Evolutionary conservation across 2,888 invertebrate species (phyloP).

Genomic region (Melanophora roralis): DNA sequence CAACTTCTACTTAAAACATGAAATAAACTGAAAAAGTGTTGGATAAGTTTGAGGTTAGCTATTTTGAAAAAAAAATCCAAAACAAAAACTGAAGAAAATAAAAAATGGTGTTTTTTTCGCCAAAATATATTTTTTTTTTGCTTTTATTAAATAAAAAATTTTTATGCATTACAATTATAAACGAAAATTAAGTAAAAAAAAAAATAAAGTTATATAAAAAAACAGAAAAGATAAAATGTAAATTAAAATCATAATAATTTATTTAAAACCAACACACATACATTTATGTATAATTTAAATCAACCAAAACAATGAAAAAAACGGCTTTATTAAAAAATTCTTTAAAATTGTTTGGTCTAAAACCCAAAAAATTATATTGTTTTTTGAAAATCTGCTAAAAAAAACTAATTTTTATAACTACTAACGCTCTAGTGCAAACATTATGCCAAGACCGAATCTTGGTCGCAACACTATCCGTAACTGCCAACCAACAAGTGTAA

Average conservation of each 20-base stretch:
- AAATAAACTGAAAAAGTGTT: conserved; percentile 4
- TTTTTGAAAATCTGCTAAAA: too few species aligned
- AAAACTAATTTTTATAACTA: too few species aligned
- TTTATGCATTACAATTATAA: conserved; percentile 52
- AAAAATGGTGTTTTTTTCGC: conserved; percentile 24
- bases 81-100: conserved; percentile 28
- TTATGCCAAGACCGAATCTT: too few species aligned
- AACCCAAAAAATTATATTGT: too few species aligned
- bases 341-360: too few species aligned
- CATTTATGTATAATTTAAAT: not conserved
- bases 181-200: conserved; percentile 46
- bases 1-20: conserved; percentile 17
- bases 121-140: conserved; percentile 49
- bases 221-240: conserved; percentile 37
- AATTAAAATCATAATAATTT: conserved; percentile 25
- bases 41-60: conserved; percentile 21
- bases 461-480: too few species aligned
- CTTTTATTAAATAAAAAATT: conserved; percentile 53
- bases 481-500: too few species aligned
- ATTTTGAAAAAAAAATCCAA: conserved; percentile 7
- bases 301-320: not conserved
- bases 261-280: conserved; percentile 38
- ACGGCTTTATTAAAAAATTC: not conserved
- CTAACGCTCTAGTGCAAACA: too few species aligned
- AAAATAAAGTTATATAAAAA: conserved; percentile 36